Evolutionary conservation across 1,140 invertebrate genomes (phyloP).

Genomic region (Plectus sambesii): DNA sequence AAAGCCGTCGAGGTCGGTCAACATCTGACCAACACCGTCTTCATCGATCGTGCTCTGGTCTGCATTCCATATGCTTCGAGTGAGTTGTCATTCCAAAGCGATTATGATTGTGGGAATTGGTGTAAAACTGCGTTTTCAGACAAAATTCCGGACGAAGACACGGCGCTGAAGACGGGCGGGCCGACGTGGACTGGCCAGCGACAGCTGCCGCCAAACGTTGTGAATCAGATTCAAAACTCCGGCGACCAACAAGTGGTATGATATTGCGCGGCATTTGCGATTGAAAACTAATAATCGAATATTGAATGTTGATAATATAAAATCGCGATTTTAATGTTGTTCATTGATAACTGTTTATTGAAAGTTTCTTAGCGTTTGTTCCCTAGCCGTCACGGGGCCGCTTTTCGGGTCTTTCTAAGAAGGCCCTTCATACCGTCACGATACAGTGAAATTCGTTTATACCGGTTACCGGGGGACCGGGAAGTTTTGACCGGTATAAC

Average conservation of each 20-base stretch:
- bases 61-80: constrained; percentile 70
- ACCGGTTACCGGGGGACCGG: too few relatives aligned
- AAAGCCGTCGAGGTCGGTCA: constrained; percentile 75
- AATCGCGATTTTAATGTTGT: too few relatives aligned
- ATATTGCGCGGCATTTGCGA: too few relatives aligned
- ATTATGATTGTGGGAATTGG: constrained; percentile 4
- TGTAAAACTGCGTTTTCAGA: constrained; percentile 48
- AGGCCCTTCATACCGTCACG: too few relatives aligned
- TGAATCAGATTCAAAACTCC: constrained; percentile 55
- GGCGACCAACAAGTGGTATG: constrained; percentile 37
- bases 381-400: too few relatives aligned
- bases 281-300: too few relatives aligned
- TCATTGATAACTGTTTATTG: too few relatives aligned
- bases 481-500: too few relatives aligned
- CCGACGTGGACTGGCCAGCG: constrained; percentile 66
- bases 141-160: constrained; percentile 86
- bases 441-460: too few relatives aligned
- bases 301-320: too few relatives aligned
- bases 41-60: constrained; percentile 90
- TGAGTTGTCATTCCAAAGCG: constrained; percentile 39
- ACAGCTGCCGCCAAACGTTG: constrained; percentile 61
- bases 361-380: too few relatives aligned
- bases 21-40: constrained; percentile 96
- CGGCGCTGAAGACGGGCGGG: constrained; percentile 74
- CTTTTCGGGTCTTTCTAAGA: too few relatives aligned